A percentile compares a stretch with the other conserved stretches of the same genome.
Evolutionary conservation across 2,888 invertebrate species (phyloP).

Genomic region (Chorisops tibialis): DNA sequence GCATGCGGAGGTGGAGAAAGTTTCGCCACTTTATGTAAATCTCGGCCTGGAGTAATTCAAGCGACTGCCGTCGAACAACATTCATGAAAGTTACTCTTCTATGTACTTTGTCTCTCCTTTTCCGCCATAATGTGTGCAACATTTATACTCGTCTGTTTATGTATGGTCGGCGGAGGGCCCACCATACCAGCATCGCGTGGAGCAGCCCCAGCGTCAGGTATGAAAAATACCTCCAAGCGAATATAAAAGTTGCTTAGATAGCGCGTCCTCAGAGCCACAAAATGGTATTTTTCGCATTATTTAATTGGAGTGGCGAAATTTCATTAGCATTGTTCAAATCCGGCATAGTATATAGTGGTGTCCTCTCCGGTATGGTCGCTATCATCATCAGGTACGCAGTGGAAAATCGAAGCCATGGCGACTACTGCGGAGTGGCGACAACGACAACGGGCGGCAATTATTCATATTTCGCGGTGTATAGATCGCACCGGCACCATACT

Average conservation of each 20-base stretch:
- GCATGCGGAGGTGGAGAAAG: constrained; percentile 6
- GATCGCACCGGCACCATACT: too few relatives aligned
- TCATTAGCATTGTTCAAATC: too few relatives aligned
- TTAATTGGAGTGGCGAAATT: too few relatives aligned
- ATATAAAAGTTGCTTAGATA: background rate
- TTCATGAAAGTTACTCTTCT: constrained; percentile 30
- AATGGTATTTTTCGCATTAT: too few relatives aligned
- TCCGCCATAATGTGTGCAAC: constrained; percentile 25
- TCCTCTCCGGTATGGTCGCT: too few relatives aligned
- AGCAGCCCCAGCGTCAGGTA: background rate
- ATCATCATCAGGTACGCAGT: too few relatives aligned
- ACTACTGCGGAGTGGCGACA: too few relatives aligned
- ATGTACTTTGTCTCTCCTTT: constrained; percentile 28
- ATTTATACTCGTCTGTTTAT: background rate
- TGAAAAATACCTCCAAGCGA: background rate
- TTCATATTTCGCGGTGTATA: too few relatives aligned
- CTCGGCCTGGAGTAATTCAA: constrained; percentile 12
- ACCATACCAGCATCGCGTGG: background rate
- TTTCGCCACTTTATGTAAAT: constrained; percentile 28
- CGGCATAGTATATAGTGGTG: too few relatives aligned
- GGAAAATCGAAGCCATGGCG: too few relatives aligned
- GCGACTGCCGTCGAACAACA: constrained; percentile 14
- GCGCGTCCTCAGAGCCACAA: background rate
- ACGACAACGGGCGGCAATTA: too few relatives aligned
- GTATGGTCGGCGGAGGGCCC: too few relatives aligned